Evolutionary conservation across 2,113 vertebrate genomes (phyloP).

Genomic region (Psephotus haematonotus): DNA sequence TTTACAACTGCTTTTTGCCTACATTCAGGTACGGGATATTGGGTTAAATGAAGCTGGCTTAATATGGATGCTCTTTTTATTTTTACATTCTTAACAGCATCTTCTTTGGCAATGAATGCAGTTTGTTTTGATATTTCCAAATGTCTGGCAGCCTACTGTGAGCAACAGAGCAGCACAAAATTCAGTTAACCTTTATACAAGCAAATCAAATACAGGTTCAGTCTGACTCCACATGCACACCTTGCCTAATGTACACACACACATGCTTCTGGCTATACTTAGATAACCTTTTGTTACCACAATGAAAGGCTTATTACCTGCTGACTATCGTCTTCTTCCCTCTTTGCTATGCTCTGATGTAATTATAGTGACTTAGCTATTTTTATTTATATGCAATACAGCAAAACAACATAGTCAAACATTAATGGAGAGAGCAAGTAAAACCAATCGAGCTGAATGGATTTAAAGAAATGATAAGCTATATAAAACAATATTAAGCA

Average conservation of each 20-base stretch:
- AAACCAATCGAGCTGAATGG: not conserved
- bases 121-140: not conserved
- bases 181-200: not conserved
- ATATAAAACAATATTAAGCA: not conserved
- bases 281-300: not conserved
- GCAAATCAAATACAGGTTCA: not conserved
- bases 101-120: not conserved
- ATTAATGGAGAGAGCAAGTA: not conserved
- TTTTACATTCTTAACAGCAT: not conserved
- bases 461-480: not conserved
- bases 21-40: not conserved
- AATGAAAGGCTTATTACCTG: not conserved
- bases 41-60: not conserved
- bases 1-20: not conserved
- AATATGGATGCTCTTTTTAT: not conserved
- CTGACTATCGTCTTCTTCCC: too few species aligned
- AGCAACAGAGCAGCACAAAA: fast-evolving
- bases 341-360: not conserved
- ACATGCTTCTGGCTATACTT: not conserved
- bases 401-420: not conserved
- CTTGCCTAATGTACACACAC: not conserved
- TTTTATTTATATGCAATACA: not conserved
- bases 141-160: not conserved
- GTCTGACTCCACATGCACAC: not conserved
- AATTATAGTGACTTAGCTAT: not conserved